phyloP scores from a whole-genome alignment of 2,797 vertebrate species.

The Graptemys geographica region DNA sequence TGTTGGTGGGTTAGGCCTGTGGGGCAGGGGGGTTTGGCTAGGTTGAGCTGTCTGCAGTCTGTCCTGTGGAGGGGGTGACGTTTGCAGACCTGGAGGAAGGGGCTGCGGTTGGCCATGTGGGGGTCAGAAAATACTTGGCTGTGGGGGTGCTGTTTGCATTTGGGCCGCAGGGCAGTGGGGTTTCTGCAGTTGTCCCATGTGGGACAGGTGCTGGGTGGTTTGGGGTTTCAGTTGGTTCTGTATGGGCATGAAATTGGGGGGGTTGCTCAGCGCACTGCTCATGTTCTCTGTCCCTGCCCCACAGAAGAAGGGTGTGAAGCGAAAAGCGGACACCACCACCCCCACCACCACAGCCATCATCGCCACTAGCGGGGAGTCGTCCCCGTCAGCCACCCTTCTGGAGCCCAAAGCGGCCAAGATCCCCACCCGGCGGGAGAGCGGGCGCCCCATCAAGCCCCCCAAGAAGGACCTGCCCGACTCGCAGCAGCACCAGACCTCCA shows the following conservation, averaged over 20 bases:
- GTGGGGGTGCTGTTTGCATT: too few relatives aligned
- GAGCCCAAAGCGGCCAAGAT: slow-evolving; percentile 83
- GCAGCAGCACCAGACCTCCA: slow-evolving; percentile 89
- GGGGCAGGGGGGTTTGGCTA: too few relatives aligned
- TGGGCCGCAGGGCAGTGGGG: too few relatives aligned
- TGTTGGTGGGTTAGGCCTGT: not conserved
- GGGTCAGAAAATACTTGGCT: too few relatives aligned
- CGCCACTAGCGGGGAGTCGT: slow-evolving; percentile 80
- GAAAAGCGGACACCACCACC: slow-evolving; percentile 96
- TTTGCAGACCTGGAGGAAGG: not conserved
- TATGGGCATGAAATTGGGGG: accelerated
- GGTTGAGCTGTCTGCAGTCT: not conserved
- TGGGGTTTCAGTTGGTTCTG: not conserved
- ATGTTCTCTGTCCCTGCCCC: not conserved
- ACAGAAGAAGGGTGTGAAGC: slow-evolving; percentile 95
- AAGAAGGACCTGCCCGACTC: slow-evolving; percentile 94
- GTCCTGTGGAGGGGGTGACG: not conserved
- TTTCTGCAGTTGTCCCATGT: not conserved
- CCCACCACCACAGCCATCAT: slow-evolving; percentile 91
- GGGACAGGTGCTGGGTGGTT: not conserved
- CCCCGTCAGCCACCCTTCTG: slow-evolving; percentile 70
- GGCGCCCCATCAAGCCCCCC: slow-evolving; percentile 94
- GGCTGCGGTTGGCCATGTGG: not conserved
- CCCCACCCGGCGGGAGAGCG: slow-evolving; percentile 86
- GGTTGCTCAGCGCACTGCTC: too few relatives aligned